A percentile compares a stretch with the other conserved stretches of the same genome.
Evolutionary conservation across 2,888 invertebrate species (phyloP).

Genomic region (Teleiodes luculella): DNA sequence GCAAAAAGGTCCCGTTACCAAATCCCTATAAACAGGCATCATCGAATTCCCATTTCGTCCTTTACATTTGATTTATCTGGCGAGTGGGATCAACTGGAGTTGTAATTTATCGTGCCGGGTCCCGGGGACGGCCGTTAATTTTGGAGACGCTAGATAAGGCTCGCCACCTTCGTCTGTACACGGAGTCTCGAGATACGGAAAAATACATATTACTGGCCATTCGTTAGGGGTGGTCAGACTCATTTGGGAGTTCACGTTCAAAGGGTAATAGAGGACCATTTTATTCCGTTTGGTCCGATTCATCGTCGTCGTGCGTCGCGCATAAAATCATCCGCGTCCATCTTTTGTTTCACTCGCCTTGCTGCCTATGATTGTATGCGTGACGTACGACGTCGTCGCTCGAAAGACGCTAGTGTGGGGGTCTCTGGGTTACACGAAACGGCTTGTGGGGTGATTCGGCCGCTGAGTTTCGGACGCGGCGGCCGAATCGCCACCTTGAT

Average conservation of each 20-base stretch:
- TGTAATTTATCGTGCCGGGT: slow-evolving; percentile 59
- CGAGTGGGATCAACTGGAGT: slow-evolving; percentile 58
- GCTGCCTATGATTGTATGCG: too few relatives aligned
- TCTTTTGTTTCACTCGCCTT: too few relatives aligned
- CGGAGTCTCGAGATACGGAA: slow-evolving; percentile 2
- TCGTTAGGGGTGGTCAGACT: neutral
- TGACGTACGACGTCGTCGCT: too few relatives aligned
- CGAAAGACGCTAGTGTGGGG: too few relatives aligned
- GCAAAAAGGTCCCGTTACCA: slow-evolving; percentile 33
- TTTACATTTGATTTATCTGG: slow-evolving; percentile 68
- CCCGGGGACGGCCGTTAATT: slow-evolving; percentile 56
- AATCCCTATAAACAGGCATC: slow-evolving; percentile 44
- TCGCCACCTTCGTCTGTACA: slow-evolving; percentile 45
- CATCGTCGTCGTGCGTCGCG: neutral
- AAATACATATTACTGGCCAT: slow-evolving; percentile 11
- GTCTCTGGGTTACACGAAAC: too few relatives aligned
- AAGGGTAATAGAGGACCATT: neutral
- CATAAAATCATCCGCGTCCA: too few relatives aligned
- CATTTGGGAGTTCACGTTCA: neutral
- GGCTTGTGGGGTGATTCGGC: too few relatives aligned
- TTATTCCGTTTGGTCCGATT: neutral
- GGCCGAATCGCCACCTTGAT: too few relatives aligned
- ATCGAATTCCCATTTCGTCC: slow-evolving; percentile 61
- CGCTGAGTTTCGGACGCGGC: too few relatives aligned
- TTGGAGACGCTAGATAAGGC: slow-evolving; percentile 55